Evolutionary conservation across 2,888 invertebrate species (phyloP).

Genomic region (Isoperla grammatica): DNA sequence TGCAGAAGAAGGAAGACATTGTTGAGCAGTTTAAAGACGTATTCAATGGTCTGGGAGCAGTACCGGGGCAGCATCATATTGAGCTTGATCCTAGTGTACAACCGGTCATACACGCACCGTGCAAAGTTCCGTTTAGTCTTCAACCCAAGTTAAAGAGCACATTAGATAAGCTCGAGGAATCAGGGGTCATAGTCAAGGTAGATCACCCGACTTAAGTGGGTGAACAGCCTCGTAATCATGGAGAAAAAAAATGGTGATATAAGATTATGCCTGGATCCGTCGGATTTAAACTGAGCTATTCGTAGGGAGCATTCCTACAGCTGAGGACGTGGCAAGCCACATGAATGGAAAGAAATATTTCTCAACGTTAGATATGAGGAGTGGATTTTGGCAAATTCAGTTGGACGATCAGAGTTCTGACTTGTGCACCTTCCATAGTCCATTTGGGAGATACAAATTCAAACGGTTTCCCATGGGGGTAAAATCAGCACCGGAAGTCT

Average conservation of each 20-base stretch:
- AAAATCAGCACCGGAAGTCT: neutral
- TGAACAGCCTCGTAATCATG: neutral
- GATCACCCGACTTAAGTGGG: neutral
- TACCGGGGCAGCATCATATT: neutral
- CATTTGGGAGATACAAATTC: constrained; percentile 26
- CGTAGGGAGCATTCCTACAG: neutral
- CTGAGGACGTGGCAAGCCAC: too few relatives aligned
- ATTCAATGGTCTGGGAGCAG: neutral
- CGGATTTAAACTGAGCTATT: neutral
- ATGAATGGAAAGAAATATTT: constrained; percentile 10
- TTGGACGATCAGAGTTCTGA: constrained; percentile 23
- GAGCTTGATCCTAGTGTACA: neutral
- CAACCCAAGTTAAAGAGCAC: too few relatives aligned
- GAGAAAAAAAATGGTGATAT: neutral
- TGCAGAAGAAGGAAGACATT: neutral
- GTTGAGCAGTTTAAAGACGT: neutral
- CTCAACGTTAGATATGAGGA: constrained; percentile 22
- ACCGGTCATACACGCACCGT: neutral
- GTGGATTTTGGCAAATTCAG: constrained; percentile 24
- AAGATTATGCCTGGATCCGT: neutral
- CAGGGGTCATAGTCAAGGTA: too few relatives aligned
- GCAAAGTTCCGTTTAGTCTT: neutral
- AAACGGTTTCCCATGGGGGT: constrained; percentile 23
- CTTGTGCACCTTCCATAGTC: constrained; percentile 23
- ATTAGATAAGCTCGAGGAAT: too few relatives aligned